Evolutionary conservation across 2,888 invertebrate species (phyloP).

Genomic region (Rosalia funebris): DNA sequence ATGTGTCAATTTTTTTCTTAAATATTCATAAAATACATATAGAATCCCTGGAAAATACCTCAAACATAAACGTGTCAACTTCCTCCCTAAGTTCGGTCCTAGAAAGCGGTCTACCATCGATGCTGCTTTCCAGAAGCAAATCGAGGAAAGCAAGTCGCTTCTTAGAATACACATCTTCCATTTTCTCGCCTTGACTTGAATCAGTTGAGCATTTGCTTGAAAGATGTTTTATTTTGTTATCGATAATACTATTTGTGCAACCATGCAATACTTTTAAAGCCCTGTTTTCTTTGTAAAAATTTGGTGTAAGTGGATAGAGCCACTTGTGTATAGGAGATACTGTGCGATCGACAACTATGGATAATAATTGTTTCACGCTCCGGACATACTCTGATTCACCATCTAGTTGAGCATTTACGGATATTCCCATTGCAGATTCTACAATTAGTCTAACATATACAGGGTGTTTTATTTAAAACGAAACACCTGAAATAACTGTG

Average conservation of each 20-base stretch:
- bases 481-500: too few relatives aligned
- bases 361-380: constrained; percentile 70
- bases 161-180: constrained; percentile 68
- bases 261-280: constrained; percentile 19
- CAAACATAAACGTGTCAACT: constrained; percentile 79
- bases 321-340: constrained; percentile 65
- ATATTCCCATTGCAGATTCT: constrained; percentile 88
- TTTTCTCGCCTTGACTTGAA: too few relatives aligned
- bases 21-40: too few relatives aligned
- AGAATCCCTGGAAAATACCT: too few relatives aligned
- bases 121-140: constrained; percentile 70
- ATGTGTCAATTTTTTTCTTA: too few relatives aligned
- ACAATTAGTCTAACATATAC: too few relatives aligned
- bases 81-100: constrained; percentile 73
- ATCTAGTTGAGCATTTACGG: constrained; percentile 76
- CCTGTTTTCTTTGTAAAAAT: constrained; percentile 69
- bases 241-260: constrained; percentile 32
- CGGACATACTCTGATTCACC: constrained; percentile 76
- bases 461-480: too few relatives aligned
- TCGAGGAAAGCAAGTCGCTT: constrained; percentile 76
- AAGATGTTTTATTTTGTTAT: constrained; percentile 26
- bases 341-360: constrained; percentile 49
- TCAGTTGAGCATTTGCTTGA: too few relatives aligned
- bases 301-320: constrained; percentile 65
- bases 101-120: constrained; percentile 69